These are phyloP conservation scores for Patiria pectinifera DNA, from an alignment of 53 echinoderm and acorn worm species.

Conservation along the genomic window DNA sequence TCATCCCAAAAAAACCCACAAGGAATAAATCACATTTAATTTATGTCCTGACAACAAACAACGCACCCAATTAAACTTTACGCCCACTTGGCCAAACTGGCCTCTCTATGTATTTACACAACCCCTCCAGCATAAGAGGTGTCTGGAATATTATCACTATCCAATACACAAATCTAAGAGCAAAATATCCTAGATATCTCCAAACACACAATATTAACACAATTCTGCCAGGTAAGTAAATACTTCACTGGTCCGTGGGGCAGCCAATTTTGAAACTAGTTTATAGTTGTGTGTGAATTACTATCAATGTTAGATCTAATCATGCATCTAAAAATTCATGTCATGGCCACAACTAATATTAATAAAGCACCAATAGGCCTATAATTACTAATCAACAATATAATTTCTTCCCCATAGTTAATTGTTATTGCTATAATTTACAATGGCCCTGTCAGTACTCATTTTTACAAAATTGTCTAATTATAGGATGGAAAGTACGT, in stretches of 20 bases:
- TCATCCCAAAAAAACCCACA: background rate
- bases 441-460: no score
- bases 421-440: no score
- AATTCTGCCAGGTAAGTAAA: background rate
- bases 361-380: no score
- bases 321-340: no score
- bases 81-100: background rate
- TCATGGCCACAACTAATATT: no score
- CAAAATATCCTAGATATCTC: background rate
- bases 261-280: slow-evolving; percentile 12
- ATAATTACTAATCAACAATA: no score
- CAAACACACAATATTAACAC: slow-evolving; percentile 16
- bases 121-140: background rate
- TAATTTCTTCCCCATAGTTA: no score
- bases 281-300: background rate
- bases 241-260: background rate
- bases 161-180: background rate
- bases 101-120: background rate
- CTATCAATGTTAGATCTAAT: background rate
- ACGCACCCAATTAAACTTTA: background rate
- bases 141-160: background rate
- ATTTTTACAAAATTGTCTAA: no score
- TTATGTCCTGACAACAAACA: background rate
- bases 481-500: no score
- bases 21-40: background rate